Evolutionary conservation across 2,888 invertebrate species (phyloP).

Genomic region (Vannuccia rotundouncinata): DNA sequence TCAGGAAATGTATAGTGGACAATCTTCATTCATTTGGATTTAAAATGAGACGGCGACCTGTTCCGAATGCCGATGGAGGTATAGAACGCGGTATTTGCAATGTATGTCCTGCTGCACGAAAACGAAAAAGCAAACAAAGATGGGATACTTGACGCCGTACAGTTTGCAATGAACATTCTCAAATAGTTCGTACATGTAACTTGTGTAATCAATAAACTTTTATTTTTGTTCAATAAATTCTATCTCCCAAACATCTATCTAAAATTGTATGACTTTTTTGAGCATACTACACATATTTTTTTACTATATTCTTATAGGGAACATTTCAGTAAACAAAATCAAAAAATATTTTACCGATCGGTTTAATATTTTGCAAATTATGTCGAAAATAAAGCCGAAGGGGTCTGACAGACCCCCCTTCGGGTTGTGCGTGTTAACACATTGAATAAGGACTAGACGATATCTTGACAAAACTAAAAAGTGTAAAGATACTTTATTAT

Average conservation of each 20-base stretch:
- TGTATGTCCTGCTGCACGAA: not conserved
- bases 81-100: not conserved
- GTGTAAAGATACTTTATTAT: too few species aligned
- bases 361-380: not conserved
- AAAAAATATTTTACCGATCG: conserved; percentile 5
- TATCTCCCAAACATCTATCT: conserved; percentile 1
- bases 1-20: not conserved
- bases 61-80: not conserved
- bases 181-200: conserved; percentile 17
- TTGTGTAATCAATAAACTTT: conserved; percentile 18
- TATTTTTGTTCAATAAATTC: not conserved
- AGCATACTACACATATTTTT: conserved; percentile 16
- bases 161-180: conserved; percentile 15
- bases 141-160: not conserved
- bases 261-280: not conserved
- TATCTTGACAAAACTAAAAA: too few species aligned
- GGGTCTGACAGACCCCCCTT: too few species aligned
- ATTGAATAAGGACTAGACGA: too few species aligned
- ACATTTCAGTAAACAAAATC: conserved; percentile 9
- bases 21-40: not conserved
- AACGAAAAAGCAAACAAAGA: not conserved
- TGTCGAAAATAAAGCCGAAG: not conserved
- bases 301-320: not conserved
- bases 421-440: too few species aligned
- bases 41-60: not conserved